Evolutionary conservation across 2,113 vertebrate species (phyloP).

Genomic region (Osmerus mordax): DNA sequence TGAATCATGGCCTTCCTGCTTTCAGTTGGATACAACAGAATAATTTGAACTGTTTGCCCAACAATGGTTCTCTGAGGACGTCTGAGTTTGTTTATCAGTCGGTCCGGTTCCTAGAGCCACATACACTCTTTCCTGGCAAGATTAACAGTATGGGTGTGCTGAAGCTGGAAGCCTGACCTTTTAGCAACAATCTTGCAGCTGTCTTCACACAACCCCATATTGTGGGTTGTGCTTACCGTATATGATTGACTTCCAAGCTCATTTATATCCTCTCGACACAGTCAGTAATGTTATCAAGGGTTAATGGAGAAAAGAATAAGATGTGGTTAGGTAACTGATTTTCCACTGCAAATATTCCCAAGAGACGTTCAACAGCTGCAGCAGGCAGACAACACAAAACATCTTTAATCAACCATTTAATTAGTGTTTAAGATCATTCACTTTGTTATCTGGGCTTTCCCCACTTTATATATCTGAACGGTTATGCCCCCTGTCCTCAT

Average conservation of each 20-base stretch:
- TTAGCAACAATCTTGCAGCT: too few relatives aligned
- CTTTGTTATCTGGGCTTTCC: constrained; percentile 3
- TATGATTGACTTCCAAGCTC: not conserved
- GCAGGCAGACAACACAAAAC: constrained; percentile 23
- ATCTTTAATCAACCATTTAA: constrained; percentile 29
- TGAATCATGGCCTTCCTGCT: constrained; percentile 32
- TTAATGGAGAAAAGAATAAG: too few relatives aligned
- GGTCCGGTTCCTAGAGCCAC: not conserved
- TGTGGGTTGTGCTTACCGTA: not conserved
- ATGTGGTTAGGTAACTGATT: not conserved
- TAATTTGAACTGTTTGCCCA: not conserved
- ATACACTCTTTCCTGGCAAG: too few relatives aligned
- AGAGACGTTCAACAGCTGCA: constrained; percentile 4
- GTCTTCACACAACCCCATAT: too few relatives aligned
- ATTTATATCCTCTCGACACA: too few relatives aligned
- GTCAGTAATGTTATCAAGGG: too few relatives aligned
- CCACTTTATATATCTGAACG: too few relatives aligned
- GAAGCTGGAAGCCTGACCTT: too few relatives aligned
- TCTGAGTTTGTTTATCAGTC: not conserved
- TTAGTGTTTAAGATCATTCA: constrained; percentile 35
- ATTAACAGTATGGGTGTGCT: too few relatives aligned
- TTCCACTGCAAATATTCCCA: constrained; percentile 5
- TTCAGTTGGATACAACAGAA: not conserved
- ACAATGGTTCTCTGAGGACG: constrained; percentile 9
- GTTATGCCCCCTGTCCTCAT: too few relatives aligned